phyloP scores from a whole-genome alignment of 2,113 vertebrate genomes.

The Struthio camelus region DNA sequence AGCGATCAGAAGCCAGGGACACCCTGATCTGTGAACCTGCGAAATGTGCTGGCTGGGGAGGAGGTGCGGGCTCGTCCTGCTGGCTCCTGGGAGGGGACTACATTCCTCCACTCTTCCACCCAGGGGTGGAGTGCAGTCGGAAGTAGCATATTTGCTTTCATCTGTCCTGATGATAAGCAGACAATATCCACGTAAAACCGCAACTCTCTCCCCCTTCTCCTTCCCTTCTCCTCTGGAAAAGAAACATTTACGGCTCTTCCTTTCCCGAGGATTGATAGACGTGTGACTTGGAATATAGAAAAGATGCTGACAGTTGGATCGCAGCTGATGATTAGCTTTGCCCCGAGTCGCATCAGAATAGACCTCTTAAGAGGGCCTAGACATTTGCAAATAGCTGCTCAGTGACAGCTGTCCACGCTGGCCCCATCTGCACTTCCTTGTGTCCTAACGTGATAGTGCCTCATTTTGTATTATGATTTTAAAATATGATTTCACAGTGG shows the following conservation, averaged over 20 bases:
- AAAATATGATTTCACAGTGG: neutral
- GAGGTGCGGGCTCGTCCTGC: neutral
- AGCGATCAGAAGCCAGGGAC: neutral
- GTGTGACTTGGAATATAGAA: fast-evolving
- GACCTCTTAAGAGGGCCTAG: fast-evolving
- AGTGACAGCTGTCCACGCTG: fast-evolving
- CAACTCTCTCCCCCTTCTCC: neutral
- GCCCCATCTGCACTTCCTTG: neutral
- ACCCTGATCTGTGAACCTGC: neutral
- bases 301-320: neutral
- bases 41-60: neutral
- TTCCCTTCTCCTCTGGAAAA: neutral
- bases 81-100: neutral
- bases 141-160: neutral
- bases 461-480: fast-evolving
- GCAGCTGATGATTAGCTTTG: neutral
- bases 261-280: neutral
- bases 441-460: fast-evolving
- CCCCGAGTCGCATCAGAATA: neutral
- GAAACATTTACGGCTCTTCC: neutral
- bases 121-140: constrained; percentile 14
- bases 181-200: neutral
- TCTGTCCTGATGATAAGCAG: neutral
- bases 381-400: neutral
- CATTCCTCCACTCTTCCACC: constrained; percentile 24